Evolutionary conservation across 2,797 vertebrate species (phyloP), one percentile per base, ranked within the genome.

Genomic region (Octomys mimax): DNA sequence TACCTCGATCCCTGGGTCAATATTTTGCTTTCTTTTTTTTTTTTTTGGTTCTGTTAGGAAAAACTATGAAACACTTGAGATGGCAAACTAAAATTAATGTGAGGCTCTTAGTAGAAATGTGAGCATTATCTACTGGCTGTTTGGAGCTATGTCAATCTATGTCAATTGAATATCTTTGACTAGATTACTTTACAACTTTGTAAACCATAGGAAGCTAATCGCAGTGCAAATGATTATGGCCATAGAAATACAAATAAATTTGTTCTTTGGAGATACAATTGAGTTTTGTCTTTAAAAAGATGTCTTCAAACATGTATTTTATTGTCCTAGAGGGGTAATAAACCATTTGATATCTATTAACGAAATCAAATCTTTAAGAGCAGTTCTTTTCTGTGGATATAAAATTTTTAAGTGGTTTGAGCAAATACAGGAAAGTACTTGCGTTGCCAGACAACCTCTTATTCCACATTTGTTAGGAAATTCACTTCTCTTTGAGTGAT

Each of bases 181-280:
- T 90, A 61, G 21, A 49, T 83, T 94, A 92, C 83, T 73, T 96
- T 79, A 85, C 7, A 95, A 26, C n/a, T 85, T 39, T 61, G 18
- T 42, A 81, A 79, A 59, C 33, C 89, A 16, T 31, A 46, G 79
- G 88, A 88, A 84, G 16, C 22, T 93, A 52, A 75, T 3, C 71
- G 36, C 80, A 84, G 84, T 46, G 11, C 16, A 84, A 71, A 82
- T 80, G 26, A 79, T 83, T 33, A 66, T 9, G 92, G 54, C 39
- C 16, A 61, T 59, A 92, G n/a, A 93, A 87, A 77, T 92, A 46
- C 61, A 93, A 96, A 93, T 39, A 78, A 81, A 84, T n/a, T 75
- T 84, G 8, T 93, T 85, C 14, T 42, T 2, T 36, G 89, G 19
- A 92, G 59, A 84, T 75, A 71, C 1, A 83, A 71, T 80, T 75